A percentile compares a stretch with the other conserved stretches of the same genome.
These are phyloP conservation scores for Sternotherus odoratus DNA, from an alignment of 2,797 vertebrate genomes.

Conservation along the genomic window DNA sequence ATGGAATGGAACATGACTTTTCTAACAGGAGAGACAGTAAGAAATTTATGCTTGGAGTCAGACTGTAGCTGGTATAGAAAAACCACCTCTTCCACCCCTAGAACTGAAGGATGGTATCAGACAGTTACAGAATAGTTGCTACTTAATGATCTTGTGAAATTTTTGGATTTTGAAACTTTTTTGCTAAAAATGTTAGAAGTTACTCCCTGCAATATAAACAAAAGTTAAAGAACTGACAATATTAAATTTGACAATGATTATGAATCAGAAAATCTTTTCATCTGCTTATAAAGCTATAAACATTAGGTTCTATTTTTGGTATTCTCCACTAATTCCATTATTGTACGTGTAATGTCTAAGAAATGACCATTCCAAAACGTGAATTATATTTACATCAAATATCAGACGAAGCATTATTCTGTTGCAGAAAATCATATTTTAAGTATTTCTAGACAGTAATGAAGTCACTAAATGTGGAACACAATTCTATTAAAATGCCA, in stretches of 20 bases:
- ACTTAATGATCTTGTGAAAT: background rate
- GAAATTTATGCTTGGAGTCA: background rate
- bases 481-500: accelerated
- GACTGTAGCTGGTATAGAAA: background rate
- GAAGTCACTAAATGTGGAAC: accelerated
- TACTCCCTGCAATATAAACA: background rate
- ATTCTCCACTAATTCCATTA: background rate
- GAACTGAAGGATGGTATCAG: background rate
- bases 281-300: accelerated
- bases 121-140: background rate
- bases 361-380: accelerated
- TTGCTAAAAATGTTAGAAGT: background rate
- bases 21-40: background rate
- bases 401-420: accelerated
- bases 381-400: background rate
- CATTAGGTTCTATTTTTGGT: accelerated
- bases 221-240: background rate
- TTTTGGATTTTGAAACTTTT: background rate
- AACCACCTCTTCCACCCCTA: background rate
- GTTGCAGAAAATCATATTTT: accelerated
- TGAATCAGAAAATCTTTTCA: background rate
- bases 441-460: accelerated
- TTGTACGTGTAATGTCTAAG: accelerated
- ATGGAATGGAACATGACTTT: background rate
- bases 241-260: background rate